Base-by-base conservation (phyloP, 2,797 vertebrate genomes). In the Peromyscus attwateri region DNA sequence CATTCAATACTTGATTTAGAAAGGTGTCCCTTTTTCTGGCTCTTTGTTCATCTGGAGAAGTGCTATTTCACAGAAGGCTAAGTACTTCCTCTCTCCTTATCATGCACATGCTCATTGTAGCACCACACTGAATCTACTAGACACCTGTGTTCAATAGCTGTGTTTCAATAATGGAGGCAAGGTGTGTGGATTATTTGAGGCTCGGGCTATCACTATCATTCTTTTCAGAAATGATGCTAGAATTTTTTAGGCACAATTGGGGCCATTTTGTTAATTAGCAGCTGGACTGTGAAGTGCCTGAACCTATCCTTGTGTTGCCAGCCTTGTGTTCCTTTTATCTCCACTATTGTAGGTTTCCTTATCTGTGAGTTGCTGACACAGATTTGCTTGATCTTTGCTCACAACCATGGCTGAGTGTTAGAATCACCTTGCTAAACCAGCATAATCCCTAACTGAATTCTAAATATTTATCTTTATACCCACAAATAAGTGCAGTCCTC, bases 1-100 rank as follows among this genome's bases (percentile, higher is more conserved):
- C 55, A 43, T 71, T 76, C 34, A 76, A 71, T 89, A 89, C 6
- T 40, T 91, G 64, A 89, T 70, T 94, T 92, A 87, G 89, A 92
- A 27, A 95, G 37, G 37, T 23, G 43, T n/a, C 8, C 6, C 16
- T 46, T 4, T 91, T 87, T 40, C 19, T 52, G 80, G 49, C 52
- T 55, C 57, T 16, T 14, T 90, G 91, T 92, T 95, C 16, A 85
- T 17, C 49, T 49, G 37, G 29, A 81, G 43, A 87, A 90, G 11
- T 6, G 3, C 29, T 40, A 17, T 31, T 71, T 49, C 60, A 68
- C 19, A 76, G 46, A 87, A 81, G 81, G 62, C 71, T 21, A 79
- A 57, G 29, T 19, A 5, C 1, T 12, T 4, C 31, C 19, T 11
- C 21, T 52, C 3, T 1, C 14, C 34, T 34, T 25, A 14, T 23